Conservation (phyloP, 2,888 invertebrate species). For the Lumbricus terrestris region DNA sequence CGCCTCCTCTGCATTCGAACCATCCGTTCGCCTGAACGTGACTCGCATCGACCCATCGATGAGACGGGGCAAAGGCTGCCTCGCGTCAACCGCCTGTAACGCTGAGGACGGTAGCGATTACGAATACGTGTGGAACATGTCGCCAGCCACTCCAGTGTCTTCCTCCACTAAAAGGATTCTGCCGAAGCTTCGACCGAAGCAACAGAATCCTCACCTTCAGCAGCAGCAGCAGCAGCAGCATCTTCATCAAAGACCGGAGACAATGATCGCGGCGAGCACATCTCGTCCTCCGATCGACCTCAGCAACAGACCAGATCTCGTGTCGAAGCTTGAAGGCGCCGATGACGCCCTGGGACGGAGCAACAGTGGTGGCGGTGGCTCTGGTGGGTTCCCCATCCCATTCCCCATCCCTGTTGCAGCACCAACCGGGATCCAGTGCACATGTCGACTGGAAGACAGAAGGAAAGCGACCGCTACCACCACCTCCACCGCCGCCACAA, state of each 20-base stretch:
- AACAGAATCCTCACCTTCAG: not conserved
- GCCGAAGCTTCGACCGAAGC: conserved; percentile 11
- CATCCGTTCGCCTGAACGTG: not conserved
- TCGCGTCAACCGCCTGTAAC: not conserved
- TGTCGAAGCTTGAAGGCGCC: not conserved
- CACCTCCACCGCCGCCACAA: no score
- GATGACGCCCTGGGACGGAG: not conserved
- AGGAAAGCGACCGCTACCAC: not conserved
- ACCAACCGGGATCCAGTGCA: not conserved
- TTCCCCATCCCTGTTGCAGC: not conserved
- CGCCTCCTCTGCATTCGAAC: not conserved
- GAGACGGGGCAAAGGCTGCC: not conserved
- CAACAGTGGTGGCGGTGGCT: not conserved
- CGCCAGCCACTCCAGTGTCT: conserved; percentile 6
- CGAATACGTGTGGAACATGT: conserved; percentile 30
- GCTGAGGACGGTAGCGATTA: conserved; percentile 21
- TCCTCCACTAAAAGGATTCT: not conserved
- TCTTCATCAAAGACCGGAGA: not conserved
- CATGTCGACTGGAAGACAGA: not conserved
- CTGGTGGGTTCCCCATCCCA: not conserved
- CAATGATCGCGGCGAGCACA: not conserved
- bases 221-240: not conserved
- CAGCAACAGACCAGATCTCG: not conserved
- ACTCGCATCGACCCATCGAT: not conserved
- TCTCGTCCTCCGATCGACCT: not conserved